A percentile compares a stretch with the other conserved stretches of the same genome.
phyloP scores from a whole-genome alignment of 1,140 invertebrate genomes.

The Aricia agestis region DNA sequence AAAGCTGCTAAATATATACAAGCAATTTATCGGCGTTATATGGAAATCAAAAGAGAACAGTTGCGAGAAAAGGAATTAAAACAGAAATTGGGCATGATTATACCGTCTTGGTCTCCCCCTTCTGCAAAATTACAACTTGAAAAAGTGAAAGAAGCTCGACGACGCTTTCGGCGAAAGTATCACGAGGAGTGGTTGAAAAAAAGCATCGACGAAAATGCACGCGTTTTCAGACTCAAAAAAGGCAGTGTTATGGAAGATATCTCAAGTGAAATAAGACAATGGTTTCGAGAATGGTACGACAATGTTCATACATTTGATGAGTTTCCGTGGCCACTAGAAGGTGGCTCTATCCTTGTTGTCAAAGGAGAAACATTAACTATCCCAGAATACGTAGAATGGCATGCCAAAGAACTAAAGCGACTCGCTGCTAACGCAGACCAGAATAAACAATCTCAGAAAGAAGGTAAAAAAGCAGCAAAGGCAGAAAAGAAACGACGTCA shows the following conservation, averaged over 20 bases:
- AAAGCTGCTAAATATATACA: conserved; percentile 52
- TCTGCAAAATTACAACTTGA: conserved; percentile 68
- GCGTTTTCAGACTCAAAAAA: conserved; percentile 75
- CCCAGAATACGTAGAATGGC: conserved; percentile 61
- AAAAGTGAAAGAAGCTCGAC: conserved; percentile 72
- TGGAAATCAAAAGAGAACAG: conserved; percentile 52
- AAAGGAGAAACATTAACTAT: conserved; percentile 62
- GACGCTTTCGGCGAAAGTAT: conserved; percentile 69
- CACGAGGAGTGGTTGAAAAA: conserved; percentile 73
- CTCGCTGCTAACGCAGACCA: conserved; percentile 54
- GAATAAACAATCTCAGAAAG: conserved; percentile 64
- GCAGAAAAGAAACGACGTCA: conserved; percentile 54
- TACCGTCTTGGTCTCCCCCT: conserved; percentile 46
- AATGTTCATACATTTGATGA: conserved; percentile 57
- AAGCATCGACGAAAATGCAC: conserved; percentile 76
- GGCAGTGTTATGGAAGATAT: conserved; percentile 82
- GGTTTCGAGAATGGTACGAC: conserved; percentile 79
- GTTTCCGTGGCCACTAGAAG: conserved; percentile 64
- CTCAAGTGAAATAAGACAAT: conserved; percentile 81
- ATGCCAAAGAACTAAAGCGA: conserved; percentile 52
- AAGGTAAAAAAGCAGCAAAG: conserved; percentile 49
- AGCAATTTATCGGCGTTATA: conserved; percentile 47
- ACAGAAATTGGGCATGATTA: conserved; percentile 54
- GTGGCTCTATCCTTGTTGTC: conserved; percentile 64
- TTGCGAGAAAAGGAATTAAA: conserved; percentile 41